Percentiles rank a stretch among this genome's conserved stretches.
Evolutionary conservation across 2,113 vertebrate genomes (phyloP).

Genomic region (Aspiorhynchus laticeps): DNA sequence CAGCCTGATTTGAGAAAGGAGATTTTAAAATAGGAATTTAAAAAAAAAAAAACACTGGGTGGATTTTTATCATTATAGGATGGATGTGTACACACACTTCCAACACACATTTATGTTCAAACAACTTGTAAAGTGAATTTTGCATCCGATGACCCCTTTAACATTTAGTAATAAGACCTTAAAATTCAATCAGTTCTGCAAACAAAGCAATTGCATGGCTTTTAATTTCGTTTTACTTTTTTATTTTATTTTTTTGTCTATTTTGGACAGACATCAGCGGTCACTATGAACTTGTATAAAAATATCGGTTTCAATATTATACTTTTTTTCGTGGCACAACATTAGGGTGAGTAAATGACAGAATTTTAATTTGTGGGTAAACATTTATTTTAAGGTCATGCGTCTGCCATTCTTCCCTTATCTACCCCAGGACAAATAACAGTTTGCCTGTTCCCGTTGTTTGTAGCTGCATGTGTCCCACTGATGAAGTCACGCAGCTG

Average conservation of each 20-base stretch:
- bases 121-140: too few species aligned
- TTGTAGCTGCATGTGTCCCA: conserved; percentile 8
- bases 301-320: neutral
- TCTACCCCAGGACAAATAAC: conserved; percentile 25
- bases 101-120: too few species aligned
- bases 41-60: too few species aligned
- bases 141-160: too few species aligned
- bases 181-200: neutral
- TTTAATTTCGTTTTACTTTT: neutral
- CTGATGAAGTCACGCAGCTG: conserved; percentile 49
- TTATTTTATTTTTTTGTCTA: neutral
- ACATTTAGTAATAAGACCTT: neutral
- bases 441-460: conserved; percentile 16
- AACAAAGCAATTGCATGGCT: neutral
- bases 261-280: neutral
- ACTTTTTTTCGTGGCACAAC: neutral
- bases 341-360: neutral
- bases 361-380: neutral
- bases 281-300: neutral
- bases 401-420: neutral
- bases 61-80: too few species aligned
- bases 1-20: too few species aligned
- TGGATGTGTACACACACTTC: too few species aligned
- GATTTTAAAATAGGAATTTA: too few species aligned
- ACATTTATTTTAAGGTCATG: neutral